Conservation (phyloP, 2,797 vertebrate species). For the Sebastes cheni region DNA sequence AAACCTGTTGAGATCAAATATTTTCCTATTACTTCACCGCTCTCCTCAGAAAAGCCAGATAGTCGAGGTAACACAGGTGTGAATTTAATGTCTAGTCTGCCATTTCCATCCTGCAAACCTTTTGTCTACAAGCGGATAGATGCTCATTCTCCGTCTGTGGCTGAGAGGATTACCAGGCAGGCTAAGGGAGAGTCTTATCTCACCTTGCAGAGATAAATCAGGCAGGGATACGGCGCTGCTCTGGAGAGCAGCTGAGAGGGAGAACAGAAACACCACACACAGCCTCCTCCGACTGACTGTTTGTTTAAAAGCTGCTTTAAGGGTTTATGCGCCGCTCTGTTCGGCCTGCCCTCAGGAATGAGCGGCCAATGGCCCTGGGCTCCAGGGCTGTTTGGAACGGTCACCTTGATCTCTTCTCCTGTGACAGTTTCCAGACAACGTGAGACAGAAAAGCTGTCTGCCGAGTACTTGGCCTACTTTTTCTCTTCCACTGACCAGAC, state of each 20-base stretch:
- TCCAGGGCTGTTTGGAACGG: constrained; percentile 51
- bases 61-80: constrained; percentile 14
- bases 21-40: constrained; percentile 21
- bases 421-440: constrained; percentile 68
- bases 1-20: constrained; percentile 38
- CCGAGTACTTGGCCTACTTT: constrained; percentile 42
- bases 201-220: constrained; percentile 79
- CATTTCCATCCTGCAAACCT: constrained; percentile 39
- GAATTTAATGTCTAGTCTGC: constrained; percentile 33
- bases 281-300: constrained; percentile 52
- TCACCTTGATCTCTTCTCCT: constrained; percentile 63
- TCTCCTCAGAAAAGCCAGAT: constrained; percentile 29
- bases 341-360: constrained; percentile 44
- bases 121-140: constrained; percentile 50
- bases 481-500: constrained; percentile 25
- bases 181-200: constrained; percentile 76
- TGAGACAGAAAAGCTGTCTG: constrained; percentile 41
- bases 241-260: constrained; percentile 32
- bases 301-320: constrained; percentile 72
- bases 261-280: constrained; percentile 59
- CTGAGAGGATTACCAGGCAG: constrained; percentile 74
- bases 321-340: constrained; percentile 56
- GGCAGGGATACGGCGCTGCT: constrained; percentile 58
- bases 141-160: constrained; percentile 60
- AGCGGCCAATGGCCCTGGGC: constrained; percentile 30